Evolutionary conservation across 2,113 vertebrate genomes (phyloP).

Genomic region (Labeo rohita): DNA sequence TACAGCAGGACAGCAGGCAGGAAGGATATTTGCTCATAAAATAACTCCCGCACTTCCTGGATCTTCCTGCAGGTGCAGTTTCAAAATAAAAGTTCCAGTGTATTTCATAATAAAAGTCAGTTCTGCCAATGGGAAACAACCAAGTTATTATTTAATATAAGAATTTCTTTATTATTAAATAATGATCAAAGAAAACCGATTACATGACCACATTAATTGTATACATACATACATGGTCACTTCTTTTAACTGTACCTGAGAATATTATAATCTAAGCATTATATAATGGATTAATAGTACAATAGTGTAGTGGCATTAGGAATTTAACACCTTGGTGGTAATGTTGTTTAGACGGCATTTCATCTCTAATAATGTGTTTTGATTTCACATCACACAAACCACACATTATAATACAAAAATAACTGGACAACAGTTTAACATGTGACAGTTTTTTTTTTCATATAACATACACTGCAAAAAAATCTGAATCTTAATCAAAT

Average conservation of each 20-base stretch:
- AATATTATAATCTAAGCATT: constrained; percentile 46
- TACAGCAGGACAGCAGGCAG: neutral
- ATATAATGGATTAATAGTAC: constrained; percentile 38
- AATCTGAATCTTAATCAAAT: neutral
- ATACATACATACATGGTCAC: constrained; percentile 50
- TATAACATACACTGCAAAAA: constrained; percentile 13
- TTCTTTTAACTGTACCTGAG: constrained; percentile 54
- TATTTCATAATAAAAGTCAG: constrained; percentile 46
- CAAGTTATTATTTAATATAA: constrained; percentile 30
- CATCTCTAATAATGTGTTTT: neutral
- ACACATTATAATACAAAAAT: constrained; percentile 39
- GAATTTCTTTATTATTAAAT: constrained; percentile 50
- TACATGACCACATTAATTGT: constrained; percentile 16
- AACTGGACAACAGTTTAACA: constrained; percentile 26
- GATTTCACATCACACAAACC: constrained; percentile 37
- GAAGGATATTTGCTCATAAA: constrained; percentile 22
- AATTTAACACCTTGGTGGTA: constrained; percentile 3
- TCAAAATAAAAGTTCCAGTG: constrained; percentile 39
- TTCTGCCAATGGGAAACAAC: neutral
- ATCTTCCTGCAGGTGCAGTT: neutral
- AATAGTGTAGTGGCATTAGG: neutral
- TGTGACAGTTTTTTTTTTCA: constrained; percentile 14
- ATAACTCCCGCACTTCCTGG: constrained; percentile 41
- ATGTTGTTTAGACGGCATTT: constrained; percentile 37
- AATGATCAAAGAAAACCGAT: constrained; percentile 14